phyloP scores from a whole-genome alignment of 2,797 vertebrate species.

The Phataginus tetradactyla region DNA sequence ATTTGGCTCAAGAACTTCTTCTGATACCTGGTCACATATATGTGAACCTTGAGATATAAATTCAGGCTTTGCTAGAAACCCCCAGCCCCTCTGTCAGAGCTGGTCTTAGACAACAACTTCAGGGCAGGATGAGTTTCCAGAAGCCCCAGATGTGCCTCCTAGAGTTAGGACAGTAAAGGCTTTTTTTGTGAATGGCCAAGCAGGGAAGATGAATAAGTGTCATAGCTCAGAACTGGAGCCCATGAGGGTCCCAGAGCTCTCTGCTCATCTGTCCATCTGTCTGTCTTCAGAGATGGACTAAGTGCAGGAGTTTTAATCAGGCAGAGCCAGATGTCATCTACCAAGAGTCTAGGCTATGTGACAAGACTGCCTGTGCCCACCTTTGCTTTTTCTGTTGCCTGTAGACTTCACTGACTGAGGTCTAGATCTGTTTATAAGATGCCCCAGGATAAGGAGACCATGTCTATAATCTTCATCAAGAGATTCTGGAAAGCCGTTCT shows the following conservation, averaged over 20 bases:
- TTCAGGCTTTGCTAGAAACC: neutral
- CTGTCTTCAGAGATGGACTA: neutral
- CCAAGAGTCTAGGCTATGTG: neutral
- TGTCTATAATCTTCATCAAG: neutral
- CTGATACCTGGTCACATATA: neutral
- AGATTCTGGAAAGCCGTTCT: neutral
- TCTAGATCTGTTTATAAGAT: neutral
- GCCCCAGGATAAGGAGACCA: neutral
- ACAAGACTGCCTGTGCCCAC: neutral
- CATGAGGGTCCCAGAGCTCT: neutral
- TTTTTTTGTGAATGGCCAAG: neutral
- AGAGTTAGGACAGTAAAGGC: neutral
- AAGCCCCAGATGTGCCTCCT: neutral
- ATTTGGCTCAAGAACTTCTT: neutral
- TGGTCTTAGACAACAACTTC: neutral
- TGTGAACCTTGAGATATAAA: neutral
- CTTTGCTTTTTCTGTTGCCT: neutral
- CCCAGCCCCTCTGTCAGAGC: neutral
- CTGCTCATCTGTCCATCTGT: neutral
- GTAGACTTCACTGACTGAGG: neutral
- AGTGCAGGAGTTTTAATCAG: neutral
- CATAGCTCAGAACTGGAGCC: constrained; percentile 6
- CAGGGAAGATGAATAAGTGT: neutral
- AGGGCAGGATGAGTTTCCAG: neutral
- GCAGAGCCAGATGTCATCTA: neutral